Evolutionary conservation across 1,140 invertebrate species (phyloP).

Genomic region (Drosophila ercepeae): DNA sequence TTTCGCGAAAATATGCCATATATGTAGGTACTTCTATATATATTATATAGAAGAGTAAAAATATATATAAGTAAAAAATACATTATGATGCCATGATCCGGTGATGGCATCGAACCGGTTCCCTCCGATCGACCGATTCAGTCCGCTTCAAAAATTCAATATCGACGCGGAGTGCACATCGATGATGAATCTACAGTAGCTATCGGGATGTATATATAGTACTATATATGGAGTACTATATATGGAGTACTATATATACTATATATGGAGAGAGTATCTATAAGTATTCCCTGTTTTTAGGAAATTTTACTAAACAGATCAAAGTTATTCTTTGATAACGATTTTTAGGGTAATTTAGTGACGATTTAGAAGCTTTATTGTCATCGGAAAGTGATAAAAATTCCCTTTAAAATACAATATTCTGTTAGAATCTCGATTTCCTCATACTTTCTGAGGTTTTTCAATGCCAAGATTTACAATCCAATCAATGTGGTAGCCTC

Average conservation of each 20-base stretch:
- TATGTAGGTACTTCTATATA: conserved; percentile 31
- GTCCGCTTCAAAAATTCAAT: conserved; percentile 23
- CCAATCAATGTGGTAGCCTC: conserved; percentile 58
- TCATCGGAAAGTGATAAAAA: too few relatives aligned
- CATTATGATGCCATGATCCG: conserved; percentile 63
- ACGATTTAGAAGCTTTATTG: too few relatives aligned
- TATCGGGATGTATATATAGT: too few relatives aligned
- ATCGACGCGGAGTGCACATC: conserved; percentile 29
- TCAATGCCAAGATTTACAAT: conserved; percentile 23
- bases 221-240: too few relatives aligned
- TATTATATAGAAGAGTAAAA: too few relatives aligned
- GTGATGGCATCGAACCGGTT: conserved; percentile 77
- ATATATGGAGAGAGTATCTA: background rate
- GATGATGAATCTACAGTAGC: conserved; percentile 16
- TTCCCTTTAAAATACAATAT: too few relatives aligned
- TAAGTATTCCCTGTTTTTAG: too few relatives aligned
- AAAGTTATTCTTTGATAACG: too few relatives aligned
- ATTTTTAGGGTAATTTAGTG: too few relatives aligned
- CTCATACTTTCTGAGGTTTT: background rate
- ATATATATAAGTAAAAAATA: conserved; percentile 49
- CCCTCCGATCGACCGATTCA: background rate
- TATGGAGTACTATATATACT: too few relatives aligned
- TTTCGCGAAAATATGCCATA: conserved; percentile 42
- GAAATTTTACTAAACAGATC: too few relatives aligned
- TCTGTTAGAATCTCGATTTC: too few relatives aligned